Base-by-base conservation (phyloP, 2,888 invertebrate species). In the Diogma glabrata region DNA sequence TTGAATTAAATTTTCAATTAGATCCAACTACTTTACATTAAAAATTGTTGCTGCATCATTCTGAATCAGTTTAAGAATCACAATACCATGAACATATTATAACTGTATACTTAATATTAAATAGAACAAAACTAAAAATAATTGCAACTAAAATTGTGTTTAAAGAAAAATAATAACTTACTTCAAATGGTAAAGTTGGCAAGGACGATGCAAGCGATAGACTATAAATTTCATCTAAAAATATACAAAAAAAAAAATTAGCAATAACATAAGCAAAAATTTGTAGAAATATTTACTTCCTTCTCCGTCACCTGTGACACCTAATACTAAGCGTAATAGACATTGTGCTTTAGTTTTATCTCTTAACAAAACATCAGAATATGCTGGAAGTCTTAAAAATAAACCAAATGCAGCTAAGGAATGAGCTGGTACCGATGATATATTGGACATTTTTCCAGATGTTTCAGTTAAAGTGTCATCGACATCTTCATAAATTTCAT, bases 301-400 rank as follows among this genome's bases (percentile, higher is more conserved):
- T 71, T 92, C 90, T 46, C 91, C 92, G 63, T 93, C 91, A 61
- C 91, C 90, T 3, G 88, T 85, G 6, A 92, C 92, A 19, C 94
- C 95, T 17, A 95, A 75, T 28, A 92, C 85, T 48, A 95, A 74
- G 5, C 93, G 74, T 56, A 95, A 72, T 55, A 95, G 75, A 64
- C 89, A 90, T 61, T 89, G 84, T 0, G 94, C 94, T 55, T 85
- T 80, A 57, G 87, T 78, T 60, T 87, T 84, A 66, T 90, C 89
- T 58, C 81, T 79, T 22, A 95, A 74, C 55, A 95, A 69, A 40
- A 92, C 87, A 65, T 89, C 91, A 0, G 93, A 92, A 66, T 93
- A 95, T 2, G 91, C 87, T 0, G 92, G 91, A 60, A 95, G 72
- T 58, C 91, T 78, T 19, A 95, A 75, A 66, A 95, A 89, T 53